Evolutionary conservation across 2,888 invertebrate species (phyloP).

Genomic region (Pristionchus maxplancki): DNA sequence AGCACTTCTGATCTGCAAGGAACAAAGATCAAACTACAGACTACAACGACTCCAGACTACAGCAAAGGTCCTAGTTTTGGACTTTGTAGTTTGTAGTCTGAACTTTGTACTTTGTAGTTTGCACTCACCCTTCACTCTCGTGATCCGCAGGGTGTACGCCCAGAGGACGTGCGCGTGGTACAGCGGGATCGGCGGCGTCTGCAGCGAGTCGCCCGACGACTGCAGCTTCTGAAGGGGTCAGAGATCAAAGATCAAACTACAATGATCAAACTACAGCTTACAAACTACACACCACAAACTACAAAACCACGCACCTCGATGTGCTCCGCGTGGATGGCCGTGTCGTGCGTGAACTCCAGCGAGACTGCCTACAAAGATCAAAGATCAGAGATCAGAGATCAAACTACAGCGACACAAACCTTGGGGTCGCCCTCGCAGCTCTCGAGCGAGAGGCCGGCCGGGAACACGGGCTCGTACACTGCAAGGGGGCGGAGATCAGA

Average conservation of each 20-base stretch:
- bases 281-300: no score
- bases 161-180: slow-evolving; percentile 46
- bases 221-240: background rate
- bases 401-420: background rate
- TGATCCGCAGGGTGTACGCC: slow-evolving; percentile 5
- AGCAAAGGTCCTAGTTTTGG: background rate
- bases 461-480: slow-evolving; percentile 26
- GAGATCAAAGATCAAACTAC: background rate
- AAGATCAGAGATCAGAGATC: background rate
- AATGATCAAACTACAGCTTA: slow-evolving; percentile 17
- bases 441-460: slow-evolving; percentile 5
- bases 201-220: slow-evolving; percentile 30
- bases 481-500: background rate
- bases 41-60: background rate
- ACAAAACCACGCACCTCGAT: slow-evolving; percentile 9
- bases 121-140: background rate
- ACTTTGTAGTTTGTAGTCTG: no score
- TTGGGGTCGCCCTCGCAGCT: slow-evolving; percentile 15
- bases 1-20: slow-evolving; percentile 31
- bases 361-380: background rate
- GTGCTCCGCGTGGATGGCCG: background rate
- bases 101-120: no score
- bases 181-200: slow-evolving; percentile 35
- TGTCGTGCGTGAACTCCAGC: slow-evolving; percentile 37
- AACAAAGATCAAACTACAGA: background rate